A percentile compares a stretch with the other conserved stretches of the same genome.
phyloP scores from a whole-genome alignment of 2,113 vertebrate species.

The Marcusenius ussheri region DNA sequence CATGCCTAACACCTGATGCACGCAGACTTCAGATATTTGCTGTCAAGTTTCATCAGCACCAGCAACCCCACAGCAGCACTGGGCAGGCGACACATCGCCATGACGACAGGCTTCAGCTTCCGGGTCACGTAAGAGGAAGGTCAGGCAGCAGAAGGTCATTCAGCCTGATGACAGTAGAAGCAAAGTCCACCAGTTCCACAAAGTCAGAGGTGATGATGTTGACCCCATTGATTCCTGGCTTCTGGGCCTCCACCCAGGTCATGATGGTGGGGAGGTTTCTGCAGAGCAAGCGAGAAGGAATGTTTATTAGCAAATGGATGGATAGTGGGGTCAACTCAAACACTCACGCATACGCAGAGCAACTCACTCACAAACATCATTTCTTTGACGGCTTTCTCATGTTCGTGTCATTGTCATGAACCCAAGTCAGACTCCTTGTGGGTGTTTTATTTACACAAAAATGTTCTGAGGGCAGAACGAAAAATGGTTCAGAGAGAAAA shows the following conservation, averaged over 20 bases:
- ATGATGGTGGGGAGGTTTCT: slow-evolving; percentile 92
- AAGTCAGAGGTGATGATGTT: slow-evolving; percentile 99
- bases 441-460: too few species aligned
- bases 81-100: background rate
- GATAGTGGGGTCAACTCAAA: background rate
- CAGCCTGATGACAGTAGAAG: slow-evolving; percentile 82
- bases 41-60: background rate
- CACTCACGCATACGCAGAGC: background rate
- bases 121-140: slow-evolving; percentile 20
- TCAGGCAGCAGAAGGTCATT: slow-evolving; percentile 73
- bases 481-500: too few species aligned
- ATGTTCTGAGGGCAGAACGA: too few species aligned
- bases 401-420: background rate
- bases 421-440: too few species aligned
- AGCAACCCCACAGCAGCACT: background rate
- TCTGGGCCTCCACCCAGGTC: slow-evolving; percentile 89
- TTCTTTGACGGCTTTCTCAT: background rate
- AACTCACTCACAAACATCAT: background rate
- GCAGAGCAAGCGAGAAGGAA: slow-evolving; percentile 24
- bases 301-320: background rate
- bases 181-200: slow-evolving; percentile 93
- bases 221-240: slow-evolving; percentile 78
- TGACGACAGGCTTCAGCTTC: background rate
- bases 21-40: background rate
- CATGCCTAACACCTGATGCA: background rate